Evolutionary conservation across 1,140 invertebrate species (phyloP), one percentile per base, ranked within the genome.

Genomic region (Alviniconcha marisindica): DNA sequence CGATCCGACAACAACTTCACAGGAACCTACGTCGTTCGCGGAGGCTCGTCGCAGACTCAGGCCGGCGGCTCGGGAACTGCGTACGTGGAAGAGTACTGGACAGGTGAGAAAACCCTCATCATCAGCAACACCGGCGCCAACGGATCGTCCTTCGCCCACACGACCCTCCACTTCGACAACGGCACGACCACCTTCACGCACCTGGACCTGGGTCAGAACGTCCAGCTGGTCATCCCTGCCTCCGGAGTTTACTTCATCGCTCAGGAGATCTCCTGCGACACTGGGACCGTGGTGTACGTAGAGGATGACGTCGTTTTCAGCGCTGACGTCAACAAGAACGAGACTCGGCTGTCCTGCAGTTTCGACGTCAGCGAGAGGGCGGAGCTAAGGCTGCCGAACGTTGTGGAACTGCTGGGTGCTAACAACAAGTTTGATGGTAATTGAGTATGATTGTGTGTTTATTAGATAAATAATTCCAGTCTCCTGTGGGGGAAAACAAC

Each of bases 31-130:
- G 83, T 77, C 18, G 69, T 88, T 36, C 77, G 77, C 60, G 89
- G 89, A 76, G 89, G 89, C 12, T 86, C 83, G 33, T 88, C 88
- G 14, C 5, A 54, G 4, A 48, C 33, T 15, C 81, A 87, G 48
- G 82, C 88, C 21, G 90, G 90, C 40, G 89, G 89, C 0, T 83
- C 90, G 18, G 90, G 90, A 15, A 91, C 89, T 33, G 87, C 88
- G n/a, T 87, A 83, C 63, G 71, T 88, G 7, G 69, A 84, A n/a
- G 83, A 84, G 74, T 79, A 80, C 33, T 82, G 83, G 60, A 81
- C 76, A 33, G 83, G 85, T 18, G 54, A 51, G 63, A 84, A 3
- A 51, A 84, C 83, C 31, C 78, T 88, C 28, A 77, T 86, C 36
- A 51, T 87, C 31, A 87, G 88, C 71, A 90, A 90, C 77, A 78